A percentile compares a stretch with the other conserved stretches of the same genome.
Evolutionary conservation across 2,888 invertebrate species (phyloP).

Genomic region (Bombyx huttoni): DNA sequence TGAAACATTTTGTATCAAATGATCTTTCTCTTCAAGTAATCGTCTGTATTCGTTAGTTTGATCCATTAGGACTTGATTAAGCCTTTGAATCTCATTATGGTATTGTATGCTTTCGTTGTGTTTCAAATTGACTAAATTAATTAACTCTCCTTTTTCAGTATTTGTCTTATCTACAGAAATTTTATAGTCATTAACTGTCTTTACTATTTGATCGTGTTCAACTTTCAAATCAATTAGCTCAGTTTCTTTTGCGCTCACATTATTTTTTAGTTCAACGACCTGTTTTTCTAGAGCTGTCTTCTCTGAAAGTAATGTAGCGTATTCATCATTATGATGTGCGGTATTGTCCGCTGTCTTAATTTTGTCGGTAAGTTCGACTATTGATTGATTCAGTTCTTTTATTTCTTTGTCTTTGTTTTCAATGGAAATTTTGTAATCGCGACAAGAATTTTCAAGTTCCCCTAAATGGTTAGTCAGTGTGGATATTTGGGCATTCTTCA

Average conservation of each 20-base stretch:
- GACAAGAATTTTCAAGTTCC: conserved; percentile 22
- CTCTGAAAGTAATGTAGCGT: conserved; percentile 33
- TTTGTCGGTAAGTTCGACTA: conserved; percentile 42
- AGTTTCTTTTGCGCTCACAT: conserved; percentile 26
- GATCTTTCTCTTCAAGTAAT: conserved; percentile 40
- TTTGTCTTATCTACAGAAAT: conserved; percentile 28
- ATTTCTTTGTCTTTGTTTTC: conserved; percentile 47
- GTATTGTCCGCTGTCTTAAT: conserved; percentile 31
- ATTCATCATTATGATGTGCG: conserved; percentile 35
- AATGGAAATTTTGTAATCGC: conserved; percentile 23
- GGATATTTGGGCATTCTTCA: conserved; percentile 34
- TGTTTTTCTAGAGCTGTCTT: conserved; percentile 36
- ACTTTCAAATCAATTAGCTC: conserved; percentile 27
- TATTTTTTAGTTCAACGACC: conserved; percentile 23
- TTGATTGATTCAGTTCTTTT: conserved; percentile 43
- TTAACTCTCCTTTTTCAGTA: conserved; percentile 78
- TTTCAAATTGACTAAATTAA: conserved; percentile 81
- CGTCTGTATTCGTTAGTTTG: conserved; percentile 52
- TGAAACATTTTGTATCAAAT: conserved; percentile 17
- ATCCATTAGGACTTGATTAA: conserved; percentile 75
- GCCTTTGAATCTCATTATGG: conserved; percentile 86
- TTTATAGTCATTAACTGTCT: conserved; percentile 34
- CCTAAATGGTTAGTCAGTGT: conserved; percentile 20
- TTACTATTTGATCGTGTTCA: conserved; percentile 28
- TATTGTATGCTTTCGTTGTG: conserved; percentile 89